phyloP scores from a whole-genome alignment of 2,888 invertebrate species.

The Oithona nana region DNA sequence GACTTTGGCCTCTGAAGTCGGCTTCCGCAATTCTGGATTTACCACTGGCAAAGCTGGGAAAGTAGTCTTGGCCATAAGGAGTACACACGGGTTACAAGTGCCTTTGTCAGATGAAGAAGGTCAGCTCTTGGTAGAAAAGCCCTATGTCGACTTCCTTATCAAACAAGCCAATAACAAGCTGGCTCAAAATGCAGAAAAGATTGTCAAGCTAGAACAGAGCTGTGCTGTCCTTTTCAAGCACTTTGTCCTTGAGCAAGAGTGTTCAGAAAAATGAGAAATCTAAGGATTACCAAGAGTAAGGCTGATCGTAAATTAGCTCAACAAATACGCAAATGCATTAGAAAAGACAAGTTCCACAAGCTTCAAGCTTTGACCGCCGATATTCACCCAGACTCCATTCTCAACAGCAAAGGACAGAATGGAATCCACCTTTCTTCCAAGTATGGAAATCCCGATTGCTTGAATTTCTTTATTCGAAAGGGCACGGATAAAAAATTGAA shows the following conservation, averaged over 20 bases:
- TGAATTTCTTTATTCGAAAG: neutral
- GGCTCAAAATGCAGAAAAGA: slow-evolving; percentile 21
- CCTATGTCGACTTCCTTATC: slow-evolving; percentile 26
- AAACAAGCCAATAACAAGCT: slow-evolving; percentile 25
- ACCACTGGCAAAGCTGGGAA: slow-evolving; percentile 30
- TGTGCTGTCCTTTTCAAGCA: neutral
- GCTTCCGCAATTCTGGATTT: slow-evolving; percentile 33
- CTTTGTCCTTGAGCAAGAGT: too few species aligned
- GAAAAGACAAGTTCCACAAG: neutral
- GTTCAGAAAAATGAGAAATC: neutral
- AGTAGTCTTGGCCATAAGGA: slow-evolving; percentile 30
- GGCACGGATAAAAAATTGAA: neutral
- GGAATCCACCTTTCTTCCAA: slow-evolving; percentile 7
- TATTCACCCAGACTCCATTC: neutral
- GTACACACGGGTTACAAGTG: slow-evolving; percentile 30
- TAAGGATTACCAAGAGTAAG: neutral
- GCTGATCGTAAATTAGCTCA: neutral
- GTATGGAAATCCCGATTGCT: neutral
- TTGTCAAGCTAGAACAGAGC: neutral
- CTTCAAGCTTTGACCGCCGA: neutral
- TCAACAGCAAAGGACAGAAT: neutral
- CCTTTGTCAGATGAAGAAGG: slow-evolving; percentile 28
- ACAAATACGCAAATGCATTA: neutral
- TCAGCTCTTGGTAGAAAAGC: slow-evolving; percentile 26
- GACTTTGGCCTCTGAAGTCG: slow-evolving; percentile 25